Evolutionary conservation across 2,888 invertebrate species (phyloP).

Genomic region (Caenorhabditis imperialis): DNA sequence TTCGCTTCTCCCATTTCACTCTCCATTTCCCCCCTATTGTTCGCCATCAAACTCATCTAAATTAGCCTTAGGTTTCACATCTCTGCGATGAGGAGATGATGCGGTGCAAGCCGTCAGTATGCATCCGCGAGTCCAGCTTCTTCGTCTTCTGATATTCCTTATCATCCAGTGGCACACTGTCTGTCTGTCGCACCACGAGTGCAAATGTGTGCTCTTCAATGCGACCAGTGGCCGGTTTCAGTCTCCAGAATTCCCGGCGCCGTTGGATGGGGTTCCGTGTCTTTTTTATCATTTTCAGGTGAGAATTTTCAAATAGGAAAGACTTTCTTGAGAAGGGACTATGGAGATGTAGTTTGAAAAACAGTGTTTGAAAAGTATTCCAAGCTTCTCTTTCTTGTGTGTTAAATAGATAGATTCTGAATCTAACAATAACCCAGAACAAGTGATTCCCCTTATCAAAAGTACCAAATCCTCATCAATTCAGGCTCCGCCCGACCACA

Average conservation of each 20-base stretch:
- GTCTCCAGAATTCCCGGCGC: constrained; percentile 60
- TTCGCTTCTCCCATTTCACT: neutral
- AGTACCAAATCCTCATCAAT: too few relatives aligned
- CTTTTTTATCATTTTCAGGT: constrained; percentile 65
- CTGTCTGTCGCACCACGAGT: constrained; percentile 38
- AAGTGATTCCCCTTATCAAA: too few relatives aligned
- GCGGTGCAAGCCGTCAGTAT: constrained; percentile 25
- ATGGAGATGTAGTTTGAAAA: too few relatives aligned
- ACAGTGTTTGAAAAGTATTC: too few relatives aligned
- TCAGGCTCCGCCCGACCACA: constrained; percentile 56
- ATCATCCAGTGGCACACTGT: too few relatives aligned
- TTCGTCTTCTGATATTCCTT: constrained; percentile 18
- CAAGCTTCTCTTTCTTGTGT: too few relatives aligned
- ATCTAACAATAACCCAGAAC: too few relatives aligned
- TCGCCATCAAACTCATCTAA: constrained; percentile 1
- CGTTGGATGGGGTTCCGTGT: constrained; percentile 49
- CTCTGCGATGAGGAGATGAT: constrained; percentile 4
- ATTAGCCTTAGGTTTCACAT: constrained; percentile 20
- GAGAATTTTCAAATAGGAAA: too few relatives aligned
- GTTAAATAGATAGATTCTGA: too few relatives aligned
- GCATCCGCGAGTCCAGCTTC: constrained; percentile 13
- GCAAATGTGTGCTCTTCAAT: constrained; percentile 63
- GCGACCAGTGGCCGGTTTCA: constrained; percentile 58
- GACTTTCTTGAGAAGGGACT: too few relatives aligned
- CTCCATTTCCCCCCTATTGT: constrained; percentile 11